phyloP scores from a whole-genome alignment of 2,797 vertebrate species.

The Echiichthys vipera region DNA sequence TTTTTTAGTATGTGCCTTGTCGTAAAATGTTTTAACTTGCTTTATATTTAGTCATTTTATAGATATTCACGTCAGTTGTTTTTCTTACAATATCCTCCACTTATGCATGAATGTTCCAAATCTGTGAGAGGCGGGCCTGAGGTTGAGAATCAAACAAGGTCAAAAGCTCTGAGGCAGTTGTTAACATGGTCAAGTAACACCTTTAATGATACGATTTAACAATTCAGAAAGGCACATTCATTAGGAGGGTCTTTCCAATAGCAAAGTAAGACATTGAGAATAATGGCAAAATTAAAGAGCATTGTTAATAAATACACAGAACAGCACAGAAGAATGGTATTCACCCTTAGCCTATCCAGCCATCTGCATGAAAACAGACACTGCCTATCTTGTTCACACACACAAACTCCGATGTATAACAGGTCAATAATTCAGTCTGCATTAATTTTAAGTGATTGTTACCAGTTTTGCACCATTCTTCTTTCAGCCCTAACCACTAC shows the following conservation, averaged over 20 bases:
- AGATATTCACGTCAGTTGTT: background rate
- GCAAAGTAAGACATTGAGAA: background rate
- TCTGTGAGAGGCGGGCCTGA: too few relatives aligned
- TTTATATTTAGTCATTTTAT: background rate
- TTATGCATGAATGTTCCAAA: too few relatives aligned
- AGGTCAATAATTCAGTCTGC: background rate
- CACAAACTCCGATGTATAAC: background rate
- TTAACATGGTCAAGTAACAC: background rate
- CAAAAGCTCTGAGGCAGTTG: background rate
- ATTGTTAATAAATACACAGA: background rate
- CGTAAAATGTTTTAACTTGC: background rate
- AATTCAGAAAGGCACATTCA: background rate
- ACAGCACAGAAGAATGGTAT: background rate
- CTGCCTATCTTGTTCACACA: background rate
- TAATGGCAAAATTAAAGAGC: background rate
- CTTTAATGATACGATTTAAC: background rate
- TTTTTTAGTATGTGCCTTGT: background rate
- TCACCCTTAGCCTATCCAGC: background rate
- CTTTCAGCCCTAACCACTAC: background rate
- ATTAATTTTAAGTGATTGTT: background rate
- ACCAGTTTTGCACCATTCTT: background rate
- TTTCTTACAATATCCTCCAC: background rate
- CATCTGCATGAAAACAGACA: conserved; percentile 1
- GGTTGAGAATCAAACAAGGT: too few relatives aligned
- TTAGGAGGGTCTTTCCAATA: background rate